Conservation (phyloP, 2,888 invertebrate species). For the Odontocolon sp. region DNA sequence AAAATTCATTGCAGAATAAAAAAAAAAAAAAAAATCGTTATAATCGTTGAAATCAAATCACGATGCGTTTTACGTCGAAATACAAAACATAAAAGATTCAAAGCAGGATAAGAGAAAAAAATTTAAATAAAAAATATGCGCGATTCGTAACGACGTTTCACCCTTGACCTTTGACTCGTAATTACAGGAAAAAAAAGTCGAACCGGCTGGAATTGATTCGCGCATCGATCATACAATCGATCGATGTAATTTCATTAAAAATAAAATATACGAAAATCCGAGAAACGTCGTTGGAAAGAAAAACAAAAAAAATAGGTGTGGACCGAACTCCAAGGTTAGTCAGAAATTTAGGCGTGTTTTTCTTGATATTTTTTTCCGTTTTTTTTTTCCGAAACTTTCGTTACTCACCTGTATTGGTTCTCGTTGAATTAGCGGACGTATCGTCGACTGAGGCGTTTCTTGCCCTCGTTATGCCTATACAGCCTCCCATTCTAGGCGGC, state of each 20-base stretch:
- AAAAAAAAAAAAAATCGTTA: too few relatives aligned
- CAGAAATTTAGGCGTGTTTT: slow-evolving; percentile 66
- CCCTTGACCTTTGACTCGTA: slow-evolving; percentile 55
- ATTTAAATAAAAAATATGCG: background rate
- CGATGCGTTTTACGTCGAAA: too few relatives aligned
- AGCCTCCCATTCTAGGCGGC: slow-evolving; percentile 91
- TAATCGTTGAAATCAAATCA: too few relatives aligned
- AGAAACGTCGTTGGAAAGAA: background rate
- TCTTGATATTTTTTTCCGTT: slow-evolving; percentile 19
- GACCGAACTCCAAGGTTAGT: slow-evolving; percentile 73
- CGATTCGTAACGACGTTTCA: slow-evolving; percentile 15
- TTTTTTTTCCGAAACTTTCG: background rate
- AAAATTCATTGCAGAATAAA: too few relatives aligned
- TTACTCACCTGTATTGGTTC: slow-evolving; percentile 89
- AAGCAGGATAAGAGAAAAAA: background rate
- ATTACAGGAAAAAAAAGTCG: slow-evolving; percentile 36
- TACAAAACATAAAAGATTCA: background rate
- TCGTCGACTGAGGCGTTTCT: slow-evolving; percentile 91
- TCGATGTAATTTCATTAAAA: background rate
- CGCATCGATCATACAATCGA: background rate
- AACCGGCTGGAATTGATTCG: background rate
- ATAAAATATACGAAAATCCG: slow-evolving; percentile 8
- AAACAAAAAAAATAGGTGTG: slow-evolving; percentile 35
- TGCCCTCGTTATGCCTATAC: slow-evolving; percentile 91
- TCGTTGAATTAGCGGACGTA: slow-evolving; percentile 90